phyloP scores from a whole-genome alignment of 1,140 invertebrate species.

The Lordiphosa mommai region DNA sequence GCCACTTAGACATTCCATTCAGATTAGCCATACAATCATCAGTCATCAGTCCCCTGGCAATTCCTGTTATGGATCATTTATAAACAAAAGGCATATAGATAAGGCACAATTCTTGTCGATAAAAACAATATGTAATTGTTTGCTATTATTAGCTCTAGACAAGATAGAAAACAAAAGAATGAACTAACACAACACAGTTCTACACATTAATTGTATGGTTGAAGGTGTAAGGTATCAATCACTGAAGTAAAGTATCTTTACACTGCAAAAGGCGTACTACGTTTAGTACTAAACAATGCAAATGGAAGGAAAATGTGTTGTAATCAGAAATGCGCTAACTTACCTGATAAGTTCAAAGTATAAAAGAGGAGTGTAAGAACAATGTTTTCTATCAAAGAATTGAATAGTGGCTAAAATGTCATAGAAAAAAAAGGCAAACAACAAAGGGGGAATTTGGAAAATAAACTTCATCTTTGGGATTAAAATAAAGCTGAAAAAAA shows the following conservation, averaged over 20 bases:
- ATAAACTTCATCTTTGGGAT: too few relatives aligned
- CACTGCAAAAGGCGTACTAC: conserved; percentile 27
- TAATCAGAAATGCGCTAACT: conserved; percentile 14
- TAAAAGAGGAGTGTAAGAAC: not conserved
- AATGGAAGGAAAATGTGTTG: not conserved
- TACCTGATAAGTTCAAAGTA: conserved; percentile 21
- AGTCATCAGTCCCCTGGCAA: conserved; percentile 13
- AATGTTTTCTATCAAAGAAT: too few relatives aligned
- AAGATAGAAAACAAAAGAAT: conserved; percentile 2
- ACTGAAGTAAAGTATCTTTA: conserved; percentile 30
- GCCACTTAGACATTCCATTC: not conserved
- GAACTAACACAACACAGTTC: conserved; percentile 3
- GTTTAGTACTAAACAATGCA: not conserved
- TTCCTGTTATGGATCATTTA: conserved; percentile 24
- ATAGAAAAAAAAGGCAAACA: too few relatives aligned
- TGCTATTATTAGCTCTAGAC: conserved; percentile 28
- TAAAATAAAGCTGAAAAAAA: too few relatives aligned
- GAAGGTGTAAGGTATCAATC: conserved; percentile 53
- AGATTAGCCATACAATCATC: conserved; percentile 13
- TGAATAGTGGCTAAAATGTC: too few relatives aligned
- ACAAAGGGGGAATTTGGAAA: too few relatives aligned
- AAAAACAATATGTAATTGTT: conserved; percentile 52
- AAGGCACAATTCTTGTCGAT: conserved; percentile 43
- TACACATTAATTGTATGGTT: conserved; percentile 21
- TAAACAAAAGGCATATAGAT: conserved; percentile 37